Base-by-base conservation (phyloP, 1,140 invertebrate species). In the Lepeophtheirus salmonis region DNA sequence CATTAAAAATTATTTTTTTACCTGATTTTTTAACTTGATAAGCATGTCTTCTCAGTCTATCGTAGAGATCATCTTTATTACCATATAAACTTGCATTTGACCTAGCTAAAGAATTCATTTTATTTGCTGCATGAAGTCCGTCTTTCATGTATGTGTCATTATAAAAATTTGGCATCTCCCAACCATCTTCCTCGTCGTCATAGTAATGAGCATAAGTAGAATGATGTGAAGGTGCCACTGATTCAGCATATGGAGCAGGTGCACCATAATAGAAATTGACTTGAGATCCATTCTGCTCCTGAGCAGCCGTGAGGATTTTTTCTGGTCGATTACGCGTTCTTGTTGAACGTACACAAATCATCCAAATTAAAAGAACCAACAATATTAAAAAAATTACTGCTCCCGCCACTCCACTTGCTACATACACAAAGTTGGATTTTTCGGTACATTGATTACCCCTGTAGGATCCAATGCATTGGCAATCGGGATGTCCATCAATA, bases 151-250 rank as follows among this genome's bases (percentile, higher is more conserved):
- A 92, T 16, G 88, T 90, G 74, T 94, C 89, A 71, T 92, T 92
- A 71, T 94, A 94, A 70, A 92, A 92, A 71, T 92, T 92, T 0
- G 89, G 89, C 89, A 94, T 92, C 69, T 92, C 89, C 88, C 89
- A 92, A 13, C 88, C 89, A 65, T 91, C 88, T 69, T 92, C 89
- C 68, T 94, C 89, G 65, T 89, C 86, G 69, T 88, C 85, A 66
- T 92, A 94, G 70, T 92, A 94, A 70, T 92, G 89, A 16, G 89
- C 89, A 69, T 94, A 94, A 0, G 87, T 91, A 30, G 86, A 90
- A 67, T 94, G 89, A 71, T 92, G 88, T 1, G 88, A 91, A 0
- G 89, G 89, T 0, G 89, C 89, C 65, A 92, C 91, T 23, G 84
- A 88, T 70, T 92, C 89, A 20, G 89, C 89, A 71, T 92, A 94